Conservation (phyloP, 2,797 vertebrate species). For the Halcyon smyrnensis region DNA sequence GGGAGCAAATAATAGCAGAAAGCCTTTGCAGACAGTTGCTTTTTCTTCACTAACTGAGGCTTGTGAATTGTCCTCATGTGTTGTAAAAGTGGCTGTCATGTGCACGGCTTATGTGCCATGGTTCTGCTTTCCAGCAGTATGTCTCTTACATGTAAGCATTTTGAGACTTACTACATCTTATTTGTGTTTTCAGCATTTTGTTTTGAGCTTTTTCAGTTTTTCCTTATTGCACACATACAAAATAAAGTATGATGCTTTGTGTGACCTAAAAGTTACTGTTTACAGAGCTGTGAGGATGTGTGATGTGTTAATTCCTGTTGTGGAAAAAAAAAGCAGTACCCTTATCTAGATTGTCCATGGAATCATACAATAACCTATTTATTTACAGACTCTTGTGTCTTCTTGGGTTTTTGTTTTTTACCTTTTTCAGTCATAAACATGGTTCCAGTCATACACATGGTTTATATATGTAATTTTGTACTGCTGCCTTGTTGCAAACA, state of each 20-base stretch:
- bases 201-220: neutral
- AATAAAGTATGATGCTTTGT: neutral
- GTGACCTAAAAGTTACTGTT: neutral
- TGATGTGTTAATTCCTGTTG: neutral
- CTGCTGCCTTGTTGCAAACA: neutral
- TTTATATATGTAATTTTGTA: neutral
- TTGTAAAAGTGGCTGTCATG: neutral
- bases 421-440: neutral
- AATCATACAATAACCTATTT: too few relatives aligned
- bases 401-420: neutral
- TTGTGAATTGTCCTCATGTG: neutral
- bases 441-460: too few relatives aligned
- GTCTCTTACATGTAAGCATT: neutral
- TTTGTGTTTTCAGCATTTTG: neutral
- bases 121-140: neutral
- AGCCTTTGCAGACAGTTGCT: neutral
- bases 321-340: neutral
- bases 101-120: neutral
- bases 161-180: neutral
- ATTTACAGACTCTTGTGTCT: neutral
- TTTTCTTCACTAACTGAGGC: neutral
- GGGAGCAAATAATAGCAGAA: neutral
- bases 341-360: neutral
- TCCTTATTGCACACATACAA: fast-evolving
- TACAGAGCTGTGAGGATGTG: neutral